Evolutionary conservation across 2,797 vertebrate genomes (phyloP).

Genomic region (Buphagus erythrorhynchus): DNA sequence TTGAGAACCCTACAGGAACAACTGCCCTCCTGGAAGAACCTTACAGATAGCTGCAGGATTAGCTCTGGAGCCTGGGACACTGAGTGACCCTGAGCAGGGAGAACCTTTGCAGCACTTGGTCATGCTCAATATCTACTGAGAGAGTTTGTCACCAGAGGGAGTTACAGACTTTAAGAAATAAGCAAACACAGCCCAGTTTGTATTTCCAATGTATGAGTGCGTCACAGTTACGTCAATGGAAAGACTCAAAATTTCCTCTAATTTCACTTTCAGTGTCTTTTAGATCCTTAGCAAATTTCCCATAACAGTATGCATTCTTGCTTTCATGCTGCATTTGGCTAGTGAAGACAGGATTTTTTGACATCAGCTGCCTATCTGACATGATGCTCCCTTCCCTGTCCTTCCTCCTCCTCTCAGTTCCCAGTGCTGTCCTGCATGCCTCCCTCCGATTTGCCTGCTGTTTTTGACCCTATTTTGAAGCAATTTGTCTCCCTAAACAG

Average conservation of each 20-base stretch:
- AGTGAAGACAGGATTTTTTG: neutral
- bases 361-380: neutral
- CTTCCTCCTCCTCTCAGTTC: neutral
- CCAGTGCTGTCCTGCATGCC: neutral
- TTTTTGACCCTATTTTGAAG: neutral
- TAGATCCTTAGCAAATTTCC: neutral
- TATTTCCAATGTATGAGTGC: neutral
- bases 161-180: neutral
- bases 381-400: neutral
- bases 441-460: neutral
- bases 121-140: neutral
- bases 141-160: conserved; percentile 50
- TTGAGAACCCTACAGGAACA: neutral
- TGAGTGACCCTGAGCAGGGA: neutral
- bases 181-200: neutral
- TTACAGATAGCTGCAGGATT: neutral
- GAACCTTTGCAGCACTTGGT: neutral
- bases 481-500: neutral
- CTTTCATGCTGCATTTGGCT: neutral
- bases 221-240: conserved; percentile 4
- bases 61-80: neutral
- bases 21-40: neutral
- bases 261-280: conserved; percentile 9
- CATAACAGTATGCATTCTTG: neutral
- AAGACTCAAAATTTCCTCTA: conserved; percentile 3